Percentiles rank a stretch among this genome's conserved stretches.
phyloP scores from a whole-genome alignment of 2,797 vertebrate genomes.

The Macropus fuliginosus region DNA sequence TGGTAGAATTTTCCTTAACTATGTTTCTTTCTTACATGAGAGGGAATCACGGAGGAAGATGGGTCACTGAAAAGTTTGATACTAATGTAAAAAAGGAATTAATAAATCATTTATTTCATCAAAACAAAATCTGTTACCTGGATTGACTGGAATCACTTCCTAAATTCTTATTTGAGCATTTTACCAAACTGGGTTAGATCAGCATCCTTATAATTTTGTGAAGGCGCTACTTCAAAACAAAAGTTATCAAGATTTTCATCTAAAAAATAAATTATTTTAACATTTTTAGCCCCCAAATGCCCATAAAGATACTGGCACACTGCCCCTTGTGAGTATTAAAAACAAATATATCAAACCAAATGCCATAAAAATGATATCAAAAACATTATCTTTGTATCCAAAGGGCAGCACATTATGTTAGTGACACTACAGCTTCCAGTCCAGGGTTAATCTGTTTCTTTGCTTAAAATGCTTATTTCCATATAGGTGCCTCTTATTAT shows the following conservation, averaged over 20 bases:
- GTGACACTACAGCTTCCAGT: neutral
- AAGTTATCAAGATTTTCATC: slow-evolving; percentile 12
- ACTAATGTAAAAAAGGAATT: neutral
- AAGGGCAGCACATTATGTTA: neutral
- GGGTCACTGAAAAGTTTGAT: neutral
- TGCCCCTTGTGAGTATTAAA: neutral
- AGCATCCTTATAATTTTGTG: neutral
- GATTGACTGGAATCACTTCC: neutral
- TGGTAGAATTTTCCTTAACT: neutral
- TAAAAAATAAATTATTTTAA: slow-evolving; percentile 20
- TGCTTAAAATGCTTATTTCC: neutral
- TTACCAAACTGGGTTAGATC: neutral
- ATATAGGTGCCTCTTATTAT: neutral
- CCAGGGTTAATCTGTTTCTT: neutral
- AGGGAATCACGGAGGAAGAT: neutral
- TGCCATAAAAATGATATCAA: neutral
- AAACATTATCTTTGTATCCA: neutral
- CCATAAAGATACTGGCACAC: neutral
- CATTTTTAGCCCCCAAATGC: neutral
- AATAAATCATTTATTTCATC: slow-evolving; percentile 8
- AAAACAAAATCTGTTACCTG: neutral
- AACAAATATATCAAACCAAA: neutral
- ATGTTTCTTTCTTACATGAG: neutral
- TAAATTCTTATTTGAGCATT: slow-evolving; percentile 13
- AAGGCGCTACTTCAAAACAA: neutral